Percentiles rank a stretch among this genome's conserved stretches.
phyloP scores from a whole-genome alignment of 2,797 vertebrate genomes.

The Cephalopachus bancanus region DNA sequence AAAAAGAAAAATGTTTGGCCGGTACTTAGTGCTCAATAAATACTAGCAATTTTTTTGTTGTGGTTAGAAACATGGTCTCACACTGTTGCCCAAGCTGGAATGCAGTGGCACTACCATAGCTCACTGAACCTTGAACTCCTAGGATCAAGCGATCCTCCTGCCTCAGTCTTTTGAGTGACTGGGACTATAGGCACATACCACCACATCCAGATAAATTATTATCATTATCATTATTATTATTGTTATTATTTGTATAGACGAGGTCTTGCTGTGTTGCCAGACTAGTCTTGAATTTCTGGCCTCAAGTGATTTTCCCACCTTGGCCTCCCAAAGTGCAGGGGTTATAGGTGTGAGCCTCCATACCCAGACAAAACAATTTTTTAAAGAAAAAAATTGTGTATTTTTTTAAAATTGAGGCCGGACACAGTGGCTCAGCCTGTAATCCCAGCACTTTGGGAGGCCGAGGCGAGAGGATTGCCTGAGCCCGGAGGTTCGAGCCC shows the following conservation, averaged over 20 bases:
- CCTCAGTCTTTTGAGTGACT: background rate
- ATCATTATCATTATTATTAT: no score
- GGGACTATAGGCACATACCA: background rate
- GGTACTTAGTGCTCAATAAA: background rate
- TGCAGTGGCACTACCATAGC: background rate
- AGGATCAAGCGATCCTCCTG: background rate
- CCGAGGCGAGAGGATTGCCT: no score
- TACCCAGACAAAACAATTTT: background rate
- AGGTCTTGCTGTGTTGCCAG: background rate
- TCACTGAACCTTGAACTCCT: background rate
- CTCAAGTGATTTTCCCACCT: background rate
- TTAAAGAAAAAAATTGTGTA: background rate
- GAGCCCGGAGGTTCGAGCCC: no score
- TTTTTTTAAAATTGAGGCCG: no score
- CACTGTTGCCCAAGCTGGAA: background rate
- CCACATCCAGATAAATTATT: background rate
- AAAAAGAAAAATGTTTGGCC: background rate
- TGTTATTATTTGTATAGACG: background rate
- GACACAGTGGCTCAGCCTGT: no score
- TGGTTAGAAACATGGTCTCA: background rate
- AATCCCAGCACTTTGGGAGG: no score
- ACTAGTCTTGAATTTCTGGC: background rate
- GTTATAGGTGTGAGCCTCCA: background rate
- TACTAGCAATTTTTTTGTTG: background rate
- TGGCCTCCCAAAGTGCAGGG: background rate